A percentile compares a stretch with the other conserved stretches of the same genome.
Conservation (phyloP, 2,113 vertebrate species). For the Columba livia region DNA sequence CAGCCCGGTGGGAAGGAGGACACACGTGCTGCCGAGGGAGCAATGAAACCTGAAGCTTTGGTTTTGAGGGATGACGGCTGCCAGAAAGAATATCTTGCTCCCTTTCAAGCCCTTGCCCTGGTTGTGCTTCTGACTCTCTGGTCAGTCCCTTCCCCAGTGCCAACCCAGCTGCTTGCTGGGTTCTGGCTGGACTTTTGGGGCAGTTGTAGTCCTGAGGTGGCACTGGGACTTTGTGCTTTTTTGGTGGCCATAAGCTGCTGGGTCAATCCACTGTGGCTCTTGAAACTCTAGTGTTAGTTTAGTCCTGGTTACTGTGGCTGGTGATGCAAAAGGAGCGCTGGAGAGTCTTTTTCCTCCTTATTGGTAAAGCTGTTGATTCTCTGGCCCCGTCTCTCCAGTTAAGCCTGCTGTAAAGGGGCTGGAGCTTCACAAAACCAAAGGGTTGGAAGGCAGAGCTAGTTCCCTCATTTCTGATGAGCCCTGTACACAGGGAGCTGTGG, state of each 20-base stretch:
- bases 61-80: background rate
- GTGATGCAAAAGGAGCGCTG: background rate
- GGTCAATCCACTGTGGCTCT: background rate
- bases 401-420: background rate
- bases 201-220: background rate
- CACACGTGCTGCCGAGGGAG: background rate
- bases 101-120: background rate
- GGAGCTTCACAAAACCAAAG: background rate
- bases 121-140: background rate
- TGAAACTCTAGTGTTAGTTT: background rate
- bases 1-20: background rate
- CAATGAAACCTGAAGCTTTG: background rate
- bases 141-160: background rate
- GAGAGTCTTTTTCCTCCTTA: background rate
- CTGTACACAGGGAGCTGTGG: background rate
- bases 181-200: background rate
- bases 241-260: accelerated
- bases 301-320: background rate
- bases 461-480: background rate
- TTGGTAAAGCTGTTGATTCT: background rate
- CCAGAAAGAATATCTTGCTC: background rate
- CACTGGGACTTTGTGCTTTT: background rate
- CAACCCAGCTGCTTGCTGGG: background rate
- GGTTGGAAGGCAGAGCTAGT: background rate
- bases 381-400: background rate